A percentile compares a stretch with the other conserved stretches of the same genome.
Conservation (phyloP, 2,797 vertebrate species). For the Characodon lateralis region DNA sequence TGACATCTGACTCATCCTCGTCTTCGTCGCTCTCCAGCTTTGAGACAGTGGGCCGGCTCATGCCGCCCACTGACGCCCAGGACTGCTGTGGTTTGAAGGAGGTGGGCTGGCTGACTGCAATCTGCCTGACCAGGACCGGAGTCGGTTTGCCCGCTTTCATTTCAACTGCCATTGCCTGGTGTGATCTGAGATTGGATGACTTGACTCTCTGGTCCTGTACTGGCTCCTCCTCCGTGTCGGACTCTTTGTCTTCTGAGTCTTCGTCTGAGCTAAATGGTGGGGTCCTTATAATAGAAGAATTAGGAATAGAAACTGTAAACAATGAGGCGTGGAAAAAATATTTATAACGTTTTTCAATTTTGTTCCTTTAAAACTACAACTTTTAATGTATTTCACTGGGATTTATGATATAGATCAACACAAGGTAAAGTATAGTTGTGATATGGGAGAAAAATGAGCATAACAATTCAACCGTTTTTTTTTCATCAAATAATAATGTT, state of each 20-base stretch:
- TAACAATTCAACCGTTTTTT: no score
- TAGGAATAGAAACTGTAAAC: neutral
- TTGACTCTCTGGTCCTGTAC: slow-evolving; percentile 41
- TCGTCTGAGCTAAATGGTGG: slow-evolving; percentile 79
- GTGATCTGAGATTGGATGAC: slow-evolving; percentile 26
- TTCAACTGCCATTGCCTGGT: slow-evolving; percentile 21
- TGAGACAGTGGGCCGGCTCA: slow-evolving; percentile 28
- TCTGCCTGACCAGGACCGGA: slow-evolving; percentile 33
- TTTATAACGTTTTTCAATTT: neutral
- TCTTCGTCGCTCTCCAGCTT: slow-evolving; percentile 60
- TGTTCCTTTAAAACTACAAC: neutral
- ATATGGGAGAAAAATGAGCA: no score
- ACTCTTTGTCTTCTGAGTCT: slow-evolving; percentile 67
- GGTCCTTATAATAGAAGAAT: slow-evolving; percentile 51
- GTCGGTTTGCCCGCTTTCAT: slow-evolving; percentile 34
- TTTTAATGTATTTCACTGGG: neutral
- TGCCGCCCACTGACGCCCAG: neutral
- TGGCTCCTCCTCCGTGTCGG: slow-evolving; percentile 56
- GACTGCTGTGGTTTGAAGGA: slow-evolving; percentile 27
- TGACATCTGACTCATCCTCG: slow-evolving; percentile 66
- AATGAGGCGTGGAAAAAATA: no score
- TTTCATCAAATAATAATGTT: no score
- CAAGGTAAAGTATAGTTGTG: no score
- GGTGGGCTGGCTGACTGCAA: slow-evolving; percentile 1
- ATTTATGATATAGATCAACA: no score